A percentile compares a stretch with the other conserved stretches of the same genome.
phyloP scores from a whole-genome alignment of 2,797 vertebrate genomes.

The Lates japonicus region DNA sequence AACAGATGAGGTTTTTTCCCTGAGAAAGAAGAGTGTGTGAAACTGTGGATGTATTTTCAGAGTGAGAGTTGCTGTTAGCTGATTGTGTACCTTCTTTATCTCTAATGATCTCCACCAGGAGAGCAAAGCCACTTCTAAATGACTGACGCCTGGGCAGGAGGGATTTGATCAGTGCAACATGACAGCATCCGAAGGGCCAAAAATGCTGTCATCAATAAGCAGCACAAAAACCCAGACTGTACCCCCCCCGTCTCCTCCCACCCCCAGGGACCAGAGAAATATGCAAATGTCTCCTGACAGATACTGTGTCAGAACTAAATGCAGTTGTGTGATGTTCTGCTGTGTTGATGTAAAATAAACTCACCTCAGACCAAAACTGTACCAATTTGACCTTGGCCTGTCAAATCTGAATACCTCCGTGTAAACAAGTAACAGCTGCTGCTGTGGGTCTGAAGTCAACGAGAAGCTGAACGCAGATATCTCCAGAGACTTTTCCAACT shows the following conservation, averaged over 20 bases:
- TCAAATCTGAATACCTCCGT: conserved; percentile 44
- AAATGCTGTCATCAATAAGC: conserved; percentile 64
- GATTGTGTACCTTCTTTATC: conserved; percentile 52
- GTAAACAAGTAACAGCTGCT: conserved; percentile 61
- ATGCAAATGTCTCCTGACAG: conserved; percentile 49
- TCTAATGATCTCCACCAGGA: conserved; percentile 69
- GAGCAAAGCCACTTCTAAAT: conserved; percentile 58
- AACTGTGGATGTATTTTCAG: conserved; percentile 58
- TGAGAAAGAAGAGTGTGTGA: conserved; percentile 66
- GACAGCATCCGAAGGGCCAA: conserved; percentile 58
- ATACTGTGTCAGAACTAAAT: conserved; percentile 43
- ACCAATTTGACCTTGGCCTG: conserved; percentile 55
- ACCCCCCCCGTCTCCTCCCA: not conserved
- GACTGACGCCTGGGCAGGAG: conserved; percentile 60
- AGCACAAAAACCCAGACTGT: conserved; percentile 39
- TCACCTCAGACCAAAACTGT: conserved; percentile 33
- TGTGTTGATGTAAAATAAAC: conserved; percentile 37
- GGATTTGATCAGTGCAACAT: conserved; percentile 68
- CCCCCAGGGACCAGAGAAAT: conserved; percentile 23
- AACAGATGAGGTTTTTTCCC: conserved; percentile 63
- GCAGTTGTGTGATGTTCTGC: conserved; percentile 30
- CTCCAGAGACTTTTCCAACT: conserved; percentile 30
- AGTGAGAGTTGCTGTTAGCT: conserved; percentile 39
- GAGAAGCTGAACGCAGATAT: conserved; percentile 38
- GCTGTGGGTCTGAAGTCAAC: conserved; percentile 44